These are phyloP conservation scores for Pyxicephalus adspersus DNA, from an alignment of 2,113 vertebrate species.

Conservation along the genomic window DNA sequence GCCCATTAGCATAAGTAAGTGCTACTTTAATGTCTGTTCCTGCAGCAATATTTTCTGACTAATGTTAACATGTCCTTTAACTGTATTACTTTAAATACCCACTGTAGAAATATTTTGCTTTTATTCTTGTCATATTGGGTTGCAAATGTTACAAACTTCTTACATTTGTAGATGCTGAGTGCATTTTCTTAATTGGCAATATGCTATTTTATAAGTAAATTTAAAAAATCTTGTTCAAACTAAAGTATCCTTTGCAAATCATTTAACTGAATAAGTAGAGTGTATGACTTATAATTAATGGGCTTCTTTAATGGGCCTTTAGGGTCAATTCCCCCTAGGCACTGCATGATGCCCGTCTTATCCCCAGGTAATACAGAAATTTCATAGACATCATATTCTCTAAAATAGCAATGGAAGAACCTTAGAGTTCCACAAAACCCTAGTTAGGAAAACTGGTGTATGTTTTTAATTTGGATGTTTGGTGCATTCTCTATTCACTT, in stretches of 20 bases:
- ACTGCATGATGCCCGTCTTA: background rate
- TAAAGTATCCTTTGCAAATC: background rate
- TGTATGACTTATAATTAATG: background rate
- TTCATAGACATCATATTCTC: background rate
- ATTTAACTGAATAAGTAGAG: background rate
- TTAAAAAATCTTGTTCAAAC: constrained; percentile 10
- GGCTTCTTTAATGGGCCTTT: constrained; percentile 7
- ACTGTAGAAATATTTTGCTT: background rate
- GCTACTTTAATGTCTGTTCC: background rate
- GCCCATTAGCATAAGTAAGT: background rate
- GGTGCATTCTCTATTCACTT: background rate
- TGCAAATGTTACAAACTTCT: background rate
- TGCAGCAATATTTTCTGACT: background rate
- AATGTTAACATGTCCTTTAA: background rate
- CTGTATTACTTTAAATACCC: background rate
- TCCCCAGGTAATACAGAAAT: background rate
- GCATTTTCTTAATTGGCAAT: background rate
- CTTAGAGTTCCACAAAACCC: too few species aligned
- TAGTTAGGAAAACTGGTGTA: too few species aligned
- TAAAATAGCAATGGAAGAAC: background rate
- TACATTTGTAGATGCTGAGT: background rate
- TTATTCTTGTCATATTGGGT: background rate
- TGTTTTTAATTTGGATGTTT: too few species aligned
- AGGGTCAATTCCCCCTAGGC: constrained; percentile 16
- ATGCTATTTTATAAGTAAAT: background rate